phyloP scores from a whole-genome alignment of 2,888 invertebrate genomes.

The Heteropelma amictum region DNA sequence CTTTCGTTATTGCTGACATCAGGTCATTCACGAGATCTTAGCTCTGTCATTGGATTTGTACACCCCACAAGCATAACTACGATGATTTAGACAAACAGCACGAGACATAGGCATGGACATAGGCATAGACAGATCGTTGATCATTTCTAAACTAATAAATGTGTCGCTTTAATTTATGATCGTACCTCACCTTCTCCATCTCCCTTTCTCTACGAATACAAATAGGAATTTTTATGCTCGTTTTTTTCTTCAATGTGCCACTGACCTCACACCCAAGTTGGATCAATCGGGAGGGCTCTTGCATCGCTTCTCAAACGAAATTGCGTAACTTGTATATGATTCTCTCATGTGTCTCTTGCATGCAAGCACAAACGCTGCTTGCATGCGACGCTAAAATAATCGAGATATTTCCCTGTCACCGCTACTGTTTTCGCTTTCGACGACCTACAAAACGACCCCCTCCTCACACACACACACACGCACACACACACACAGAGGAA shows the following conservation, averaged over 20 bases:
- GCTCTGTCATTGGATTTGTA: no score
- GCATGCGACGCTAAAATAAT: constrained; percentile 48
- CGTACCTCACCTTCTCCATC: background rate
- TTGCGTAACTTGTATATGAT: constrained; percentile 33
- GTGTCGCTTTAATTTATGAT: constrained; percentile 6
- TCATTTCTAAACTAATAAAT: no score
- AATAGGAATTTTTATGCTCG: background rate
- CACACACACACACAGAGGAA: constrained; percentile 4
- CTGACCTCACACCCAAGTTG: constrained; percentile 61
- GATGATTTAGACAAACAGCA: no score
- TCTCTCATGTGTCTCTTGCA: constrained; percentile 22
- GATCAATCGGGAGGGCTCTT: constrained; percentile 57
- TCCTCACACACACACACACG: background rate
- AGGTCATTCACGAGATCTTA: no score
- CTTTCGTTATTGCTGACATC: no score
- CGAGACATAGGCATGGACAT: no score
- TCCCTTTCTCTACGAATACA: background rate
- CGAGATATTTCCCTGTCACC: constrained; percentile 37
- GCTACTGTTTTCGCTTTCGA: constrained; percentile 41
- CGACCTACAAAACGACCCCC: constrained; percentile 38
- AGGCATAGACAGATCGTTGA: background rate
- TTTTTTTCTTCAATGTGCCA: constrained; percentile 42
- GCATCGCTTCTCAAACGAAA: background rate
- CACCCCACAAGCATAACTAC: no score
- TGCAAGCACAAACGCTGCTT: constrained; percentile 23